Base-by-base conservation (phyloP, 2,113 vertebrate genomes). In the Opisthocomus hoazin region DNA sequence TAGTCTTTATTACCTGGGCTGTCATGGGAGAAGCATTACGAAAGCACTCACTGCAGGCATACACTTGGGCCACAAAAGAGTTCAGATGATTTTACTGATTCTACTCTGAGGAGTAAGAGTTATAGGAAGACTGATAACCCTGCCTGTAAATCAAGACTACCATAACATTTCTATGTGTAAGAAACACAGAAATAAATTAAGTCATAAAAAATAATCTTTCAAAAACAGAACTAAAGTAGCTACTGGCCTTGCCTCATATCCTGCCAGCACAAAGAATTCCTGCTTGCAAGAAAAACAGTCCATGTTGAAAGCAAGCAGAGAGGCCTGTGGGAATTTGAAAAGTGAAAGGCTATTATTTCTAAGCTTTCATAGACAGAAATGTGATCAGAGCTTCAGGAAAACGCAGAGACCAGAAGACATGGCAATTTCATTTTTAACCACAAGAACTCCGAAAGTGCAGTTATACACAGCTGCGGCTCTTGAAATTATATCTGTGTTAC, bases 271-370 rank as follows among this genome's bases (percentile, higher is more conserved):
- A 80, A 91, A 92, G 73, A 89, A 89, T 85, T 94, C 86, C 77
- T 76, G 37, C 84, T 54, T 16, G 5, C 66, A 96, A 84, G 80
- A 89, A 95, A 88, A 96, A 85, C 76, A 95, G 95, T 96, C 89
- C 74, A 50, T 71, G 54, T 61, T 88, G 92, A 84, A 95, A 89
- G 84, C 80, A 95, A 61, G 75, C 37, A 96, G 94, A 94, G 97
- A 93, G 93, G 78, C 93, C 94, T 94, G 41, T 58, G 91, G 95
- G 98, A 97, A 90, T 94, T 88, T 89, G 37, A 65, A 84, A 96
- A 94, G 79, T 94, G 68, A 96, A 79, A 92, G 81, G 50, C 51
- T 96, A 93, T 94, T 97, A 96, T 94, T 97, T 84, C 89, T 90
- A 84, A 73, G 61, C 51, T 96, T 95, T 84, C 73, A 86, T 60